Percentiles rank a stretch among this genome's conserved stretches.
These are phyloP conservation scores for Anorthoa munda DNA, from an alignment of 2,888 invertebrate species.

Conservation along the genomic window DNA sequence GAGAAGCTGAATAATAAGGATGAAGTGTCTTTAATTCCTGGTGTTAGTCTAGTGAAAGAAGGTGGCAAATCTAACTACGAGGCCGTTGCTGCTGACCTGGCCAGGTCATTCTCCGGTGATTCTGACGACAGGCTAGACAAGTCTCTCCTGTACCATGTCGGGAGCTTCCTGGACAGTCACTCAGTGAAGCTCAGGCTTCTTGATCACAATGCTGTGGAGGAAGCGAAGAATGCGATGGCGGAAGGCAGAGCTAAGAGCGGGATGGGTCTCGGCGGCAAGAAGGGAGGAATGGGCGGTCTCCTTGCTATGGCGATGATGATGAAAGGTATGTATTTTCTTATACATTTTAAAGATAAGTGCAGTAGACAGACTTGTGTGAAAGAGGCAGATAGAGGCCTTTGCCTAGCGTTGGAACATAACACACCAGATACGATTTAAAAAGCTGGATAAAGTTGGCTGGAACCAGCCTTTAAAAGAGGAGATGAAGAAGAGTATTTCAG, in stretches of 20 bases:
- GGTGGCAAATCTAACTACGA: conserved; percentile 91
- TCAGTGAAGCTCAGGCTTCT: conserved; percentile 93
- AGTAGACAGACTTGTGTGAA: no score
- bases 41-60: conserved; percentile 93
- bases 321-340: conserved; percentile 86
- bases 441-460: no score
- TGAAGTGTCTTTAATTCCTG: conserved; percentile 76
- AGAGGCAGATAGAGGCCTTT: no score
- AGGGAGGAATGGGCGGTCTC: conserved; percentile 87
- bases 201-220: conserved; percentile 90
- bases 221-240: conserved; percentile 86
- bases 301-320: conserved; percentile 92
- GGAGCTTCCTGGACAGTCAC: conserved; percentile 93
- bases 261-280: conserved; percentile 78
- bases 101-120: conserved; percentile 93
- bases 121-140: conserved; percentile 93
- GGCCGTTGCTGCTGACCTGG: conserved; percentile 91
- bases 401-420: not conserved
- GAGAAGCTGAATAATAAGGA: conserved; percentile 78
- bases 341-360: not conserved
- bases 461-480: no score
- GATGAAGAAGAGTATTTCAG: no score
- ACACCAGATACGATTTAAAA: no score
- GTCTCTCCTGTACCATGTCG: conserved; percentile 93
- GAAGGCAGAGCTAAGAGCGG: conserved; percentile 84